Evolutionary conservation across 1,140 invertebrate species (phyloP), one percentile per base, ranked within the genome.

Genomic region (Aplysia californica): DNA sequence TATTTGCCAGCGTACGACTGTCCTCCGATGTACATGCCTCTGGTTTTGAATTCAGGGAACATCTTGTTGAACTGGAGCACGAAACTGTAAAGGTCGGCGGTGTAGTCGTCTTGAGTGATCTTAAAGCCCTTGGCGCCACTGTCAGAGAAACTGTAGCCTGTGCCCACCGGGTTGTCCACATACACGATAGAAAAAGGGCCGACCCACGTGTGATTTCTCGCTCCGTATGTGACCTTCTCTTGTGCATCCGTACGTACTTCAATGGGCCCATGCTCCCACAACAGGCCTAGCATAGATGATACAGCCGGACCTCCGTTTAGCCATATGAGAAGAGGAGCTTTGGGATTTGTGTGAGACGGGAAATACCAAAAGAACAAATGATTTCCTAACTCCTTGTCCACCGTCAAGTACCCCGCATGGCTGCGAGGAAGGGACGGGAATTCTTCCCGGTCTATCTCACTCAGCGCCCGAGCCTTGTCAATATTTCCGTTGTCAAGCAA

Each of bases 361-460:
- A 96, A 96, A 81, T 94, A 96, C 95, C 95, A 96, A 86, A 96
- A 96, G 89, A 95, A 96, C 71, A 96, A 90, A 84, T 96, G 95
- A 0, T 94, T 94, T 79, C 95, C 93, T 84, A 91, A 94, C 59
- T 91, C 80, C 79, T 93, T 92, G 82, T 96, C 94, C 3, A 96
- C 94, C 0, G 94, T 95, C 3, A 95, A 86, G 80, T 92, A 94
- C 0, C 94, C 94, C 35, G 93, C 90, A 83, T 94, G 80, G 58
- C 80, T 85, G n/a, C 21, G 10, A 5, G 41, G 5, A 18, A 3
- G 20, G 41, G 38, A 31, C 4, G 15, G 44, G 1, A 41, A 61
- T 15, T 59, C 35, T n/a, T 23, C 41, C 26, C 33, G 36, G 10
- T 56, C 23, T 18, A 70, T 55, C 68, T 35, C 29, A 55, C 68